Base-by-base conservation (phyloP, 2,888 invertebrate species). In the Phengaris alcon region DNA sequence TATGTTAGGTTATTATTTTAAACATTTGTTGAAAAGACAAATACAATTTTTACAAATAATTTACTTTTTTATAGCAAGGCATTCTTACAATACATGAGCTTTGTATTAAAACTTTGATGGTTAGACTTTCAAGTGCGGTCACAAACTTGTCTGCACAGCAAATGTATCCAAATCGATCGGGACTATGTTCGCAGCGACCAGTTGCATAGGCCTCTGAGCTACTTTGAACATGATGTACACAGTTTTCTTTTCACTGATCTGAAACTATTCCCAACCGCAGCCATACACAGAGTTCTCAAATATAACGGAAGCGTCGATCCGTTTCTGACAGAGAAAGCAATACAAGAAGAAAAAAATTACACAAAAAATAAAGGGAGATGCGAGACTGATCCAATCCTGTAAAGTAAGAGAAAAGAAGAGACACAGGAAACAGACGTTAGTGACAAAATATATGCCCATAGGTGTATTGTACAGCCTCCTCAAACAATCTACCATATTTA, bases 181-280 rank as follows among this genome's bases (percentile, higher is more conserved):
- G 74, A 91, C 83, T 6, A 92, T 90, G 80, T 88, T 86, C 10
- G 90, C 91, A 3, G 92, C 93, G 10, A 89, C 69, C 12, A 93
- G 48, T 46, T 85, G 81, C 8, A 91, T 85, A 0, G 87, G 87
- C 75, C 84, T 87, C 78, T 91, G 93, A 0, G 91, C 86, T 75
- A 87, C 84, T n/a, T 86, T 73, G 15, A 93, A 78, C 85, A 91
- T 89, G 12, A 88, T 76, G 52, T 82, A 90, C 0, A 90, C 78
- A 7, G 85, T 75, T 77, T 84, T 89, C 81, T 84, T 85, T 68
- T 90, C 88, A 0, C 83, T 86, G 9, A 85, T 44, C 35, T 82
- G 82, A 73, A 91, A 91, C 3, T 86, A 87, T 78, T 92, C 91
- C 93, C 93, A 93, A 0, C 92, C 92, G 78, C 93, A 91, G 57